These are phyloP conservation scores for Neocrepidodera transversa DNA, from an alignment of 2,888 invertebrate species.

Conservation along the genomic window DNA sequence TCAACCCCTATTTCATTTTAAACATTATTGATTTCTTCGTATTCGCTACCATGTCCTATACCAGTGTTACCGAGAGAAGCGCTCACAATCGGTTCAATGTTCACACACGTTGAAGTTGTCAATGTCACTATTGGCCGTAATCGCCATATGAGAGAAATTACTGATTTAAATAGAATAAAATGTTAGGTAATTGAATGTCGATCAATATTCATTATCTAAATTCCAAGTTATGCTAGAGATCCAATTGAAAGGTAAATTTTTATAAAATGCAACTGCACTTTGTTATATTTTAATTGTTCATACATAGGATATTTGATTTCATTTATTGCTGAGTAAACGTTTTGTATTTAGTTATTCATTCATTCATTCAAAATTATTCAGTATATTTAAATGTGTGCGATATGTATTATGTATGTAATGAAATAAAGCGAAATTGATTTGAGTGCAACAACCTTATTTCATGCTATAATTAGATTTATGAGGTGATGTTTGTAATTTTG, in stretches of 20 bases:
- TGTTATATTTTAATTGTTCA: neutral
- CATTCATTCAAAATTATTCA: too few relatives aligned
- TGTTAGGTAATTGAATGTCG: neutral
- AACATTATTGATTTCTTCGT: neutral
- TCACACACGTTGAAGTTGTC: conserved; percentile 6
- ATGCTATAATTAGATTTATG: conserved; percentile 31
- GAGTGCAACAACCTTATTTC: conserved; percentile 14
- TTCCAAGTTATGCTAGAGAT: conserved; percentile 9
- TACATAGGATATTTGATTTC: neutral
- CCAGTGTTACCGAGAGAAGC: neutral
- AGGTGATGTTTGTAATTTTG: neutral
- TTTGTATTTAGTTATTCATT: too few relatives aligned
- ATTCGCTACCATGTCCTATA: neutral
- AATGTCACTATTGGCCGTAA: neutral
- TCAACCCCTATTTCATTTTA: neutral
- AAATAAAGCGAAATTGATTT: too few relatives aligned
- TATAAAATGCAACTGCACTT: neutral
- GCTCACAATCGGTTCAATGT: neutral
- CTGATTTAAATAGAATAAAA: neutral
- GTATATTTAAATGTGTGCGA: neutral
- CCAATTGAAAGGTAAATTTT: conserved; percentile 7
- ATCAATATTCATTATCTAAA: neutral
- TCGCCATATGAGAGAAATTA: neutral
- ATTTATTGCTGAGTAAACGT: conserved; percentile 16
- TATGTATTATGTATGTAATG: too few relatives aligned